These are phyloP conservation scores for Hoplostethus atlanticus DNA, from an alignment of 2,797 vertebrate genomes.

Conservation along the genomic window DNA sequence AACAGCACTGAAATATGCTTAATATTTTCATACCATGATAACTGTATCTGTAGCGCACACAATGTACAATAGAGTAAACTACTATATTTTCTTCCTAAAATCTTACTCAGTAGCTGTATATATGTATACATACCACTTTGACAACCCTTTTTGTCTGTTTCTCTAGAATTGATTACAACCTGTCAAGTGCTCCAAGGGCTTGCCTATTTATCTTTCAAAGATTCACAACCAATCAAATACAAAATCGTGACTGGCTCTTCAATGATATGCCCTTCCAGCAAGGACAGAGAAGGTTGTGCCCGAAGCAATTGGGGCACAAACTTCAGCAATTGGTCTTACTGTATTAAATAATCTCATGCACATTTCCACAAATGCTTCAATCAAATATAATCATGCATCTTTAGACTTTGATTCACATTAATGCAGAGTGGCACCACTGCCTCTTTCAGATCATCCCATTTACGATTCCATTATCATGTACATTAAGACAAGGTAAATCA, in stretches of 20 bases:
- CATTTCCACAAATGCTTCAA: slow-evolving; percentile 38
- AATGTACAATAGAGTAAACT: neutral
- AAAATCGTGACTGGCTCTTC: slow-evolving; percentile 1
- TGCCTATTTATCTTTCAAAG: neutral
- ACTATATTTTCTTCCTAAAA: neutral
- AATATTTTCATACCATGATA: neutral
- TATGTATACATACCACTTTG: neutral
- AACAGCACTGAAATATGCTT: too few relatives aligned
- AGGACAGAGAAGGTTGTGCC: slow-evolving; percentile 7
- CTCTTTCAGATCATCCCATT: slow-evolving; percentile 38
- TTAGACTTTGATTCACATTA: slow-evolving; percentile 38
- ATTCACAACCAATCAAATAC: slow-evolving; percentile 1
- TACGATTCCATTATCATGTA: slow-evolving; percentile 45
- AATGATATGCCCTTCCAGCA: slow-evolving; percentile 15
- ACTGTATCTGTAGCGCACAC: neutral
- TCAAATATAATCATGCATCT: slow-evolving; percentile 53
- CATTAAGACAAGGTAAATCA: slow-evolving; percentile 42
- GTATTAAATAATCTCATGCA: slow-evolving; percentile 20
- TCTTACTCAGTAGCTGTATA: neutral
- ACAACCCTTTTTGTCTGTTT: neutral
- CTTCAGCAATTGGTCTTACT: neutral
- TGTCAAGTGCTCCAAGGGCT: neutral
- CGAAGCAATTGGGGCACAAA: too few relatives aligned
- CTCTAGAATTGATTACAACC: slow-evolving; percentile 8
- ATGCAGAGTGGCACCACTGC: slow-evolving; percentile 28